Evolutionary conservation across 2,113 vertebrate species (phyloP), one percentile per base, ranked within the genome.

Genomic region (Anolis sagrei): DNA sequence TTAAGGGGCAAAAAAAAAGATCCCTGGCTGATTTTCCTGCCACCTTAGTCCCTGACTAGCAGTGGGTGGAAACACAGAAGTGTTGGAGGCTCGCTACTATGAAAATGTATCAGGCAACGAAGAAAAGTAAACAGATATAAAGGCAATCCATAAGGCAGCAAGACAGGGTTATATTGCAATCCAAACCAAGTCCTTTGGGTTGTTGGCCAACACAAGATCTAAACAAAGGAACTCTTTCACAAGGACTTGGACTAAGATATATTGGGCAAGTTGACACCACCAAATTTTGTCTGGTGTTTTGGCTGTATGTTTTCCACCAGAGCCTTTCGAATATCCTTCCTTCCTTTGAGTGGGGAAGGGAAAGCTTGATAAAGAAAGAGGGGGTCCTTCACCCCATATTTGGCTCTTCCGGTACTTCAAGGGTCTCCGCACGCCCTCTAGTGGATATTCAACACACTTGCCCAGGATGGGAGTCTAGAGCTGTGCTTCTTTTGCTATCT

Each of bases 371-470:
- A 48, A 76, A 76, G 79, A 16, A 69, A 81, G 29, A 44, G 18
- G 54, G 70, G 7, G 2, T 70, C 81, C 64, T 34, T 10, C 39
- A 68, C 36, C 82, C 82, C 58, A 34, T 8, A 73, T 64, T 34
- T 64, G 36, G 68, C 29, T 64, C 36, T 74, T 66, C 68, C 69
- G 61, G 14, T 75, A 48, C 54, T 73, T 75, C 78, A 75, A 74
- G 84, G 36, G 84, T 74, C 78, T 74, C 44, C 27, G 69, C 44
- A 34, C 19, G 76, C 84, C 84, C 84, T 86, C 84, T 86, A 70
- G 58, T 86, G 84, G 84, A 75, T 34, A 29, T 74, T 27, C 54
- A 51, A 34, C 13, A 74, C 8, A 66, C 36, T 44, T 39, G 21
- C 34, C 32, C 32, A 49, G 68, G 32, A 34, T 44, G 18, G 25